A percentile compares a stretch with the other conserved stretches of the same genome.
Evolutionary conservation across 1,140 invertebrate genomes (phyloP).

Genomic region (Piezodorus guildinii): DNA sequence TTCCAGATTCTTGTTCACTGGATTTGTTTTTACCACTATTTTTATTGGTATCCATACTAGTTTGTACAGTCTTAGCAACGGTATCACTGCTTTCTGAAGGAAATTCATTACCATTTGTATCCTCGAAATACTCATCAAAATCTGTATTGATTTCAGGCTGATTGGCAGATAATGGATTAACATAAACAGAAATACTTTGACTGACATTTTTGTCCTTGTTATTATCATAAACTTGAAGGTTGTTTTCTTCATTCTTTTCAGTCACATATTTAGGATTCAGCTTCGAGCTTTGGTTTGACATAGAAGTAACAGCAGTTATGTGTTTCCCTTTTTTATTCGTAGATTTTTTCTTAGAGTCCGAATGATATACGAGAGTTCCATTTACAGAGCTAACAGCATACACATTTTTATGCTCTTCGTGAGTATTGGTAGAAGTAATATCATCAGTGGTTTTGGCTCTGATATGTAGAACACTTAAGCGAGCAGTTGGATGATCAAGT

Average conservation of each 20-base stretch:
- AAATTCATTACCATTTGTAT: conserved; percentile 24
- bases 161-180: conserved; percentile 40
- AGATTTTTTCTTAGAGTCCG: conserved; percentile 31
- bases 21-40: conserved; percentile 25
- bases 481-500: conserved; percentile 66
- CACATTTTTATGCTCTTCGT: conserved; percentile 41
- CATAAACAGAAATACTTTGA: conserved; percentile 41
- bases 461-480: conserved; percentile 75
- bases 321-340: conserved; percentile 19
- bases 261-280: conserved; percentile 36
- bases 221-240: conserved; percentile 32
- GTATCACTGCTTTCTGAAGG: not conserved
- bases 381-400: conserved; percentile 78
- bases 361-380: conserved; percentile 76
- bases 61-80: not conserved
- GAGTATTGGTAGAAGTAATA: conserved; percentile 33
- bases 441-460: conserved; percentile 38
- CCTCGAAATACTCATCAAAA: conserved; percentile 31
- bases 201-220: not conserved
- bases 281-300: conserved; percentile 34
- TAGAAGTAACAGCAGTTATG: conserved; percentile 24
- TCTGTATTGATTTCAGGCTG: conserved; percentile 28
- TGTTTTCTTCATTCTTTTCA: conserved; percentile 41
- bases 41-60: not conserved
- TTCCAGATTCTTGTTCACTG: conserved; percentile 24